Evolutionary conservation across 1,140 invertebrate genomes (phyloP), one percentile per base, ranked within the genome.

Genomic region (Orchestia grillus): DNA sequence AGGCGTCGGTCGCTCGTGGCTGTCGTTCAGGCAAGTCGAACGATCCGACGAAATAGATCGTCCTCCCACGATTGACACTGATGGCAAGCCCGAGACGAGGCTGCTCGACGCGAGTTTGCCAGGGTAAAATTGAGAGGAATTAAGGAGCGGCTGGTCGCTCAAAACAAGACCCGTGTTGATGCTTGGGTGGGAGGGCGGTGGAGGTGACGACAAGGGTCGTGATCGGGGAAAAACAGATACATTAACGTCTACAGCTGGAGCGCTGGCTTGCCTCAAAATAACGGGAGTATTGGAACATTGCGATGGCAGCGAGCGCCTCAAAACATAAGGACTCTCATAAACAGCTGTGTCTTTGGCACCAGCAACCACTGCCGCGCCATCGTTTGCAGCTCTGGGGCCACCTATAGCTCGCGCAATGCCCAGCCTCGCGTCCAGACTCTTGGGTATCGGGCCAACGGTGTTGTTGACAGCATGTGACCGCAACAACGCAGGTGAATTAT

Each of bases 61-160:
- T 88, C n/a, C 94, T 57, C 91, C 96, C 41, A 96, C 77, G 88
- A 96, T 87, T 44, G 96, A 92, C 44, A 96, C 90, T 23, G 96
- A 95, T 96, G 96, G 95, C 57, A 97, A 90, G 43, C 95, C 96
- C 43, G 95, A 95, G 16, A 96, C 92, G 40, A 96, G 95, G 47
- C 96, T 90, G 40, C 44, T 96, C 62, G 95, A 95, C 43, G 91
- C 95, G 41, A 97, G 96, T 77, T 88, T 95, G 43, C 96, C 96
- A 87, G 96, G 96, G 57, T 97, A 97, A 95, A 97, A 97, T 96
- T 97, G 96, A 57, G 96, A 97, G 36, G 96, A 95, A 96, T 97
- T 96, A 95, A 97, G 96, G 42, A 97, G 96, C 87, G 96, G 96
- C 91, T 96, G 95, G 87, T 97, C 96, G 90, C 96, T 96, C 42